Base-by-base conservation (phyloP, 2,113 vertebrate genomes). In the Calypte anna region DNA sequence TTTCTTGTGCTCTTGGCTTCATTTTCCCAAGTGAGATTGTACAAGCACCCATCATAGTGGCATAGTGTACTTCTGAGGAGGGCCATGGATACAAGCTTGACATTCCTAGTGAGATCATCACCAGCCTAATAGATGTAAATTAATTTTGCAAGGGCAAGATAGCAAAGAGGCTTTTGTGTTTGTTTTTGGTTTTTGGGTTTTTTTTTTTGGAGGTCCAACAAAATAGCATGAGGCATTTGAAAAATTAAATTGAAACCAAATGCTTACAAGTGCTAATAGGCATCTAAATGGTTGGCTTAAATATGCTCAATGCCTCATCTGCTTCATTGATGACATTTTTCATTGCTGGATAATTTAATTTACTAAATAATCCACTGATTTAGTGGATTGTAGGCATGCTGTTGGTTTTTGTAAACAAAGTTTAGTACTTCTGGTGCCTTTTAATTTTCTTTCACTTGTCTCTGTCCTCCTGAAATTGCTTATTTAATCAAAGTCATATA, bases 231-330 rank as follows among this genome's bases (percentile, higher is more conserved):
- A 85, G 44, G 10, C 16, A 10, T 68, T 66, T 70, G 73, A 51
- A 78, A 75, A 86, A 31, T 23, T 38, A 27, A 89, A 86, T 83
- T 57, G 63, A 90, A 92, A 83, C 59, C 86, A 92, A 90, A 87
- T 67, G 73, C n/a, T 78, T 78, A 8, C 9, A 75, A 50, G 38
- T 76, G n/a, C 84, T 77, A 66, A 85, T 87, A 94, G n/a, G 14
- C 36, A 40, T 85, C 50, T 31, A 30, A 89, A 84, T 63, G 53
- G 14, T 79, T 82, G 74, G n/a, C 25, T 79, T 74, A n/a, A 16
- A 15, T 53, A 53, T 57, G 36, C 67, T 84, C 15, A 22, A 79
- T 92, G 61, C 44, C 48, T 91, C 57, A 48, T 89, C n/a, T 69
- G 14, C 74, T 68, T 78, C 23, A 68, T 0, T 57, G 50, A 72